Conservation (phyloP, 2,113 vertebrate genomes). For the Gymnorhina tibicen region DNA sequence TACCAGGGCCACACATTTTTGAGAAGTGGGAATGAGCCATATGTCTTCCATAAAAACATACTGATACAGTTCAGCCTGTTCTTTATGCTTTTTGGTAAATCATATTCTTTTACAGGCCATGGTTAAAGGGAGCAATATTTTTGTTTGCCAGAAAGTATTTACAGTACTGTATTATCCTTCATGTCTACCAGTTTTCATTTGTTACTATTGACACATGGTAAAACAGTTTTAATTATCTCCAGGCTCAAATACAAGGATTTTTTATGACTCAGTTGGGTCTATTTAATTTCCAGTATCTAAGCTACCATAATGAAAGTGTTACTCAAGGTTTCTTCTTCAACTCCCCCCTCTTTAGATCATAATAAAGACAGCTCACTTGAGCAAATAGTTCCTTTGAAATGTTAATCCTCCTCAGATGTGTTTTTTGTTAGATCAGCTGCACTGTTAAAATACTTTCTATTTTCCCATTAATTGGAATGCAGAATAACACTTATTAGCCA, state of each 20-base stretch:
- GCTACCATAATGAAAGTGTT: constrained; percentile 59
- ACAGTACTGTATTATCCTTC: not conserved
- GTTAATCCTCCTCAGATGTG: constrained; percentile 65
- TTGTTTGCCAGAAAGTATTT: constrained; percentile 34
- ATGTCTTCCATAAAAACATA: constrained; percentile 50
- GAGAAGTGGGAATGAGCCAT: constrained; percentile 41
- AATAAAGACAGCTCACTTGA: constrained; percentile 67
- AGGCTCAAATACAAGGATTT: constrained; percentile 34
- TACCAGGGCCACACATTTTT: constrained; percentile 11
- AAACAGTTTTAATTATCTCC: constrained; percentile 51
- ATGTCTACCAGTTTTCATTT: constrained; percentile 26
- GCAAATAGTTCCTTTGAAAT: constrained; percentile 71
- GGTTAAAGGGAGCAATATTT: not conserved
- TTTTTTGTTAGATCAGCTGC: constrained; percentile 70
- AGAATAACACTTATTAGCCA: constrained; percentile 62
- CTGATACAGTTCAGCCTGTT: constrained; percentile 12
- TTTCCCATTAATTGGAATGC: constrained; percentile 55
- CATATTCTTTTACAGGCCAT: not conserved
- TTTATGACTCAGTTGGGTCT: constrained; percentile 32
- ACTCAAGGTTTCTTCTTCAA: constrained; percentile 59
- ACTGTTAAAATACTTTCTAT: constrained; percentile 66
- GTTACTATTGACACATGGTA: constrained; percentile 28
- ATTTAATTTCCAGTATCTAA: constrained; percentile 63
- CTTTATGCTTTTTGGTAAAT: constrained; percentile 37
- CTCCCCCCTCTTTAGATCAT: constrained; percentile 34